These are phyloP conservation scores for Rotaria magnacalcarata DNA, from an alignment of 2,888 invertebrate genomes.

Conservation along the genomic window DNA sequence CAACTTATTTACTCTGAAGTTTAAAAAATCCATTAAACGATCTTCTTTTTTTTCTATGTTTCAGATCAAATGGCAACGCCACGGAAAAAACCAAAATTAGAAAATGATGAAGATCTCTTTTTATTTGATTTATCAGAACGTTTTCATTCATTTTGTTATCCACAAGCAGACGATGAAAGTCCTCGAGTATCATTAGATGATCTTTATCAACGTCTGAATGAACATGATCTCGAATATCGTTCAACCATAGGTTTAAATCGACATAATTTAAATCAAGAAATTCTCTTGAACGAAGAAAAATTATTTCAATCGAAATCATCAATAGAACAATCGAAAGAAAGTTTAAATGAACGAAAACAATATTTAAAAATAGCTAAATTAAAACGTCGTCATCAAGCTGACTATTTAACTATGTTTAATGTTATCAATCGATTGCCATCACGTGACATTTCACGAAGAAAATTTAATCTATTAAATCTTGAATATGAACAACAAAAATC, in stretches of 20 bases:
- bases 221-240: slow-evolving; percentile 19
- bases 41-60: neutral
- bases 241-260: neutral
- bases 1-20: no score
- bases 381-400: slow-evolving; percentile 31
- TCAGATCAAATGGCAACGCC: neutral
- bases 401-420: neutral
- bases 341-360: neutral
- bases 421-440: neutral
- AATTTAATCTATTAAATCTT: neutral
- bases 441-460: neutral
- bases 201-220: neutral
- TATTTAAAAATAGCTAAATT: slow-evolving; percentile 20
- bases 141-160: slow-evolving; percentile 27
- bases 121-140: slow-evolving; percentile 12
- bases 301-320: neutral
- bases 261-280: slow-evolving; percentile 12
- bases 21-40: no score
- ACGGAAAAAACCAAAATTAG: neutral
- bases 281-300: neutral
- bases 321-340: neutral
- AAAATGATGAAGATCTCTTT: neutral
- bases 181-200: neutral
- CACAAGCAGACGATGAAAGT: neutral
- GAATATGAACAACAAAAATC: slow-evolving; percentile 25